Evolutionary conservation across 2,113 vertebrate genomes (phyloP).

Genomic region (Epinephelus cyanopodus): DNA sequence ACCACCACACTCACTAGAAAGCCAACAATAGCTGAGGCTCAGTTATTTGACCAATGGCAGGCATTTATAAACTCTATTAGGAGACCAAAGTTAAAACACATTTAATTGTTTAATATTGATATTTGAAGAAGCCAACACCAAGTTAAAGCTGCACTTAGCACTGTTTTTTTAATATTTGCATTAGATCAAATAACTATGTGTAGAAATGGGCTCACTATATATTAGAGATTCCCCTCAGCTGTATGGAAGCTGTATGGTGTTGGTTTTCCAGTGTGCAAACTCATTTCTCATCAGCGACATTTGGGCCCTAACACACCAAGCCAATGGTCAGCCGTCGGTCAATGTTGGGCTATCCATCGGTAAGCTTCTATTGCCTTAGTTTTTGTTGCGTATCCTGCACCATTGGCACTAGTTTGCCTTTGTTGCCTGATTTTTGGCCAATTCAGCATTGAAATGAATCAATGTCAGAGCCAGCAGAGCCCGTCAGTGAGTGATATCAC

Average conservation of each 20-base stretch:
- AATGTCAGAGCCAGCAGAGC: too few relatives aligned
- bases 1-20: slow-evolving; percentile 23
- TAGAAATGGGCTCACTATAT: neutral
- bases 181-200: neutral
- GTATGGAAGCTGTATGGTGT: neutral
- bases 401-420: neutral
- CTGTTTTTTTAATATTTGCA: neutral
- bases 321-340: too few relatives aligned
- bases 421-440: too few relatives aligned
- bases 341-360: too few relatives aligned
- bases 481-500: too few relatives aligned
- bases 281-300: neutral
- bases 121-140: neutral
- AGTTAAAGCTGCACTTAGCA: neutral
- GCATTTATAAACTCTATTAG: slow-evolving; percentile 7
- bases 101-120: neutral
- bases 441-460: too few relatives aligned
- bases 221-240: neutral
- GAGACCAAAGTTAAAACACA: slow-evolving; percentile 5
- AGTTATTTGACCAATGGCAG: slow-evolving; percentile 19
- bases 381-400: too few relatives aligned
- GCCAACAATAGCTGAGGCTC: slow-evolving; percentile 26
- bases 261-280: neutral
- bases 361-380: too few relatives aligned
- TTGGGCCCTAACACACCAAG: too few relatives aligned